Evolutionary conservation across 2,113 vertebrate genomes (phyloP).

Genomic region (Alligator sinensis): DNA sequence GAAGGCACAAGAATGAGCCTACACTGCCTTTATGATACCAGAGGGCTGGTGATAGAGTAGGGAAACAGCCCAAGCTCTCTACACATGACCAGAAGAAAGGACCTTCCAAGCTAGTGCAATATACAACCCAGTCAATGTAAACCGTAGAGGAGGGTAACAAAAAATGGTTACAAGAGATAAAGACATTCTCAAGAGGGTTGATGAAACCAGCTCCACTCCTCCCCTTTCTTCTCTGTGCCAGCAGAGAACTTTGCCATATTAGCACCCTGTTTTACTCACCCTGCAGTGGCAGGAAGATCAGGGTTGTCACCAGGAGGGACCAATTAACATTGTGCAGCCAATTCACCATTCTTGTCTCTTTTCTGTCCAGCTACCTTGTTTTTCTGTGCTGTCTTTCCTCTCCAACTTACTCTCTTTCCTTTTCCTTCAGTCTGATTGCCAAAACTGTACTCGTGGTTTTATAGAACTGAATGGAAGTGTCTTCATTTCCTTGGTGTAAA

Average conservation of each 20-base stretch:
- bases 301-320: neutral
- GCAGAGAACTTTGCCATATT: fast-evolving
- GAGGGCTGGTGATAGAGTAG: neutral
- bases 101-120: neutral
- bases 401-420: neutral
- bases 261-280: neutral
- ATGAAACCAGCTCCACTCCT: neutral
- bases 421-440: neutral
- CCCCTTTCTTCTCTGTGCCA: fast-evolving
- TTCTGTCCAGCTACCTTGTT: fast-evolving
- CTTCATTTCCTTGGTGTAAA: conserved; percentile 17
- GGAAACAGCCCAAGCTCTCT: neutral
- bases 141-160: neutral
- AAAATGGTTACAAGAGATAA: too few relatives aligned
- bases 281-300: conserved; percentile 6
- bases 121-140: neutral
- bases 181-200: too few relatives aligned
- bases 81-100: neutral
- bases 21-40: neutral
- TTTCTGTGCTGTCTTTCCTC: neutral
- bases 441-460: neutral
- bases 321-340: neutral
- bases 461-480: neutral
- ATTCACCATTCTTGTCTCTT: neutral
- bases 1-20: neutral